Conservation (phyloP, 2,113 vertebrate genomes). For the Athene noctua region DNA sequence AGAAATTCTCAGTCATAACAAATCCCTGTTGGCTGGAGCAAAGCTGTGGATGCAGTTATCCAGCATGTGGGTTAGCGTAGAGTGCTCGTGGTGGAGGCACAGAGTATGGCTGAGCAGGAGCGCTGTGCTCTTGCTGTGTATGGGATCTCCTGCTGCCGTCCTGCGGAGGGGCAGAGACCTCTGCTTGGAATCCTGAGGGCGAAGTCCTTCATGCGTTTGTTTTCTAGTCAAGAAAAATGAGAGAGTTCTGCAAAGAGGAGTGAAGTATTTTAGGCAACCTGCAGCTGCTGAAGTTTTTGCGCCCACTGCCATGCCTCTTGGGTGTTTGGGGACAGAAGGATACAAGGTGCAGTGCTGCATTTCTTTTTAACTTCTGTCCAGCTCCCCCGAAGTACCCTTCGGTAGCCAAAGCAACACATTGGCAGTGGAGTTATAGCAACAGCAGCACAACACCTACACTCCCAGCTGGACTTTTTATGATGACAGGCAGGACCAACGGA, state of each 20-base stretch:
- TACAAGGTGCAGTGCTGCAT: not conserved
- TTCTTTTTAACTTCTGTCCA: not conserved
- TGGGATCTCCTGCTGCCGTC: not conserved
- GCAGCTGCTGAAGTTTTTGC: not conserved
- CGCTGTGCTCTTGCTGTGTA: not conserved
- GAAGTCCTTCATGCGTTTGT: not conserved
- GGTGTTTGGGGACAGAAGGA: not conserved
- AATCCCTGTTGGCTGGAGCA: not conserved
- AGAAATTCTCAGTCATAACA: not conserved
- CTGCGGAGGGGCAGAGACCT: not conserved
- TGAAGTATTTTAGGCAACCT: not conserved
- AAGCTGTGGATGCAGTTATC: not conserved
- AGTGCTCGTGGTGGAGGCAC: not conserved
- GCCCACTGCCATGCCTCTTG: not conserved
- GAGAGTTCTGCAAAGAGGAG: not conserved
- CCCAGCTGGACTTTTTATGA: not conserved
- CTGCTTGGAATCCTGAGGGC: not conserved
- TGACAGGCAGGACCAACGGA: not conserved
- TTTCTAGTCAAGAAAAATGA: not conserved
- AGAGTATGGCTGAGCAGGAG: accelerated
- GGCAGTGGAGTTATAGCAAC: not conserved
- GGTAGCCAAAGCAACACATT: not conserved
- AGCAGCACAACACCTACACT: not conserved
- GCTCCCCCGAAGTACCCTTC: not conserved
- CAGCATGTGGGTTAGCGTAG: not conserved